Evolutionary conservation across 2,113 vertebrate genomes (phyloP), one percentile per base, ranked within the genome.

Genomic region (Burhinus oedicnemus): DNA sequence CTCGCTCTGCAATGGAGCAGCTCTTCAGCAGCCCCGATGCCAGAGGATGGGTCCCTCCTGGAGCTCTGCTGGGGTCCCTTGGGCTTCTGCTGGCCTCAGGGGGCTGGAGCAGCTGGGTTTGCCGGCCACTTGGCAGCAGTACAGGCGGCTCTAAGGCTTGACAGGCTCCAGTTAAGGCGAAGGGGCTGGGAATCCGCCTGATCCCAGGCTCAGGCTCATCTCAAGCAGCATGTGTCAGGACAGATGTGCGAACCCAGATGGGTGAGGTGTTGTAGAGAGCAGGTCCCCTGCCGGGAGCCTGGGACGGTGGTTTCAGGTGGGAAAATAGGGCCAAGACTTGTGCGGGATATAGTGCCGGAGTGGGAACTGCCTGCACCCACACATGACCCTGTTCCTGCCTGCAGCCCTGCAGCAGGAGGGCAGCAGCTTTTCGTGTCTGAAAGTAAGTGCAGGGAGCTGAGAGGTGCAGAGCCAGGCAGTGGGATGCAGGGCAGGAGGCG

Each of bases 261-360:
- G 89, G 78, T 20, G 93, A 96, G 94, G 95, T 76, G 92, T 76
- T 58, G 76, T 75, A 83, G 88, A 57, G 62, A 90, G 45, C 2
- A 0, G 40, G 62, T 89, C 64, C 76, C 64, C 60, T 79, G 87
- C 83, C 10, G 45, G 69, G 58, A 88, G 76, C 65, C 32, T 7
- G 25, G 83, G 65, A 44, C 6, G 5, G 89, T 18, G 3, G 86
- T 90, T 92, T 78, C 93, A 95, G 91, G 47, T 95, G 94, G 77
- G 83, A 65, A 78, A 75, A 84, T 1, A 51, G 65, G 55, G 78
- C 70, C 84, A 54, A 85, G 68, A n/a, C 23, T 79, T 69, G 36
- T 8, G 26, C 3, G 8, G 94, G 91, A 92, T 89, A 15, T 22
- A 11, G 74, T 40, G 94, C n/a, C 10, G 30, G 87, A 87, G 81